Conservation (phyloP, 1,140 invertebrate species). For the Polyergus mexicanus region DNA sequence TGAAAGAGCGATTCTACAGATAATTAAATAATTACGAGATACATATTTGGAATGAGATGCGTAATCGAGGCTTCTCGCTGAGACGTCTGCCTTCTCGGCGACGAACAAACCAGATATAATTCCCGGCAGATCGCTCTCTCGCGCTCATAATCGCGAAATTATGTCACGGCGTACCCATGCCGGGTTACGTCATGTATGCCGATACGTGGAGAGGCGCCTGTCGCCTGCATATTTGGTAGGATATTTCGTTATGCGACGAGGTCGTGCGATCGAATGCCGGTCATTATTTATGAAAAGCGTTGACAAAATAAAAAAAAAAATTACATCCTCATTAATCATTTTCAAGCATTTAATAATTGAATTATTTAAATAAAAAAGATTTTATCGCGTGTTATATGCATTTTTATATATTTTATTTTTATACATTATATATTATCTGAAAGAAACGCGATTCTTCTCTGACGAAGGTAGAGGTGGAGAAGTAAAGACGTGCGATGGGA, state of each 20-base stretch:
- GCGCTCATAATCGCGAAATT: conserved; percentile 71
- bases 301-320: not conserved
- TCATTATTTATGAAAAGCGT: not conserved
- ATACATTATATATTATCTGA: too few relatives aligned
- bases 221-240: conserved; percentile 70
- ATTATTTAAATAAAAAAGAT: not conserved
- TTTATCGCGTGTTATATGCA: not conserved
- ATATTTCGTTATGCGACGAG: conserved; percentile 61
- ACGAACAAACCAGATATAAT: conserved; percentile 42
- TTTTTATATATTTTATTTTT: not conserved
- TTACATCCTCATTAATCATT: not conserved
- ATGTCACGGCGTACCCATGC: conserved; percentile 69
- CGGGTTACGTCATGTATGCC: conserved; percentile 66
- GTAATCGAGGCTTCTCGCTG: conserved; percentile 18
- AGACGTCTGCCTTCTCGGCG: not conserved
- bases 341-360: not conserved
- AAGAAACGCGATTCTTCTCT: not conserved
- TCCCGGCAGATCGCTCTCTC: conserved; percentile 59
- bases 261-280: conserved; percentile 39
- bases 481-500: not conserved
- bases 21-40: not conserved
- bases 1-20: not conserved
- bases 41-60: not conserved
- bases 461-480: not conserved
- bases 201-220: conserved; percentile 43